Conservation (phyloP, 2,888 invertebrate species). For the Prionchulus punctatus region DNA sequence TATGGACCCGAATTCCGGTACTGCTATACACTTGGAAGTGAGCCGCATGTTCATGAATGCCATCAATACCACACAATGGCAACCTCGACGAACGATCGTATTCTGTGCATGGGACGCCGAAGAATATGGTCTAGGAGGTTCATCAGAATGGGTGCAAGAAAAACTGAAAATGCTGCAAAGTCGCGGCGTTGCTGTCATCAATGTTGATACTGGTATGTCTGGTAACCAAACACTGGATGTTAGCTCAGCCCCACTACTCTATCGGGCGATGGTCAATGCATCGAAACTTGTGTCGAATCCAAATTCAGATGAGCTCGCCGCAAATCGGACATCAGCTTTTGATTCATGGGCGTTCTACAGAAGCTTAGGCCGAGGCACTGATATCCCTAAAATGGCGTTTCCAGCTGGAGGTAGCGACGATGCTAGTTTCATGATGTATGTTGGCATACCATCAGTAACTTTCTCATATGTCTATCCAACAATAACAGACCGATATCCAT, state of each 20-base stretch:
- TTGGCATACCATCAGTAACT: constrained; percentile 33
- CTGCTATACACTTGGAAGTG: neutral
- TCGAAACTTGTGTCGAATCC: neutral
- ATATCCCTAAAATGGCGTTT: constrained; percentile 15
- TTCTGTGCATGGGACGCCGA: constrained; percentile 19
- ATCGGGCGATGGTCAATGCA: neutral
- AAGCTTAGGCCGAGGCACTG: too few species aligned
- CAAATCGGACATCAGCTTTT: too few species aligned
- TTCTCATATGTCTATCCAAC: constrained; percentile 29
- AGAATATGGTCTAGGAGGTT: constrained; percentile 13
- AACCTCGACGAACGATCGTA: constrained; percentile 15
- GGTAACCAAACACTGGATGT: constrained; percentile 5
- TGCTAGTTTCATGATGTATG: constrained; percentile 29
- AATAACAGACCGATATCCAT: too few species aligned
- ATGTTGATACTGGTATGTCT: constrained; percentile 19
- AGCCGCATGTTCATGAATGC: neutral
- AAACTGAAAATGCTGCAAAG: too few species aligned
- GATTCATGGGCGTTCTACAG: too few species aligned
- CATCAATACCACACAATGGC: constrained; percentile 1
- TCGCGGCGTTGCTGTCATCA: constrained; percentile 20
- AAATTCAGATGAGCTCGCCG: constrained; percentile 1
- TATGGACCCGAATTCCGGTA: constrained; percentile 29
- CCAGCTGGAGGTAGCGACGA: constrained; percentile 35
- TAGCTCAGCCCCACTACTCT: neutral
- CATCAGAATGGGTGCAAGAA: constrained; percentile 13